Conservation (phyloP, 2,888 invertebrate genomes). For the Cerastis leucographa region DNA sequence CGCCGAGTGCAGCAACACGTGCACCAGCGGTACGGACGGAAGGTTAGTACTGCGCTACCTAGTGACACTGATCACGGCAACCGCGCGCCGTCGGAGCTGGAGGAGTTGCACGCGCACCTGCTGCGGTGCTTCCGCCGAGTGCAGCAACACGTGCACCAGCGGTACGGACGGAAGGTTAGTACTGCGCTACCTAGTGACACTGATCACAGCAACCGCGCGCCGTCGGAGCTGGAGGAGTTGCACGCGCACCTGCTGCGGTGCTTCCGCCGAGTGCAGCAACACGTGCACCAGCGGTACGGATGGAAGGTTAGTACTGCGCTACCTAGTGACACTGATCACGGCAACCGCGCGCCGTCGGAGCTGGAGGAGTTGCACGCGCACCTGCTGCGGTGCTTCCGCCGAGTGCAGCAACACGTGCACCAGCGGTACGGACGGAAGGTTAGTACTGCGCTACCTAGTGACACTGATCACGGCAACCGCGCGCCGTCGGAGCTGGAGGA, state of each 20-base stretch:
- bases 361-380: constrained; percentile 95
- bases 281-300: constrained; percentile 96
- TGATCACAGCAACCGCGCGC: constrained; percentile 88
- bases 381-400: constrained; percentile 94
- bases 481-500: constrained; percentile 93
- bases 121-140: constrained; percentile 94
- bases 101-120: constrained; percentile 95
- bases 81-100: constrained; percentile 93
- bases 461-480: constrained; percentile 76
- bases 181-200: background rate
- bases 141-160: constrained; percentile 94
- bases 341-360: constrained; percentile 92
- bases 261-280: constrained; percentile 94
- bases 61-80: background rate
- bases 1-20: constrained; percentile 94
- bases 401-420: constrained; percentile 95
- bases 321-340: background rate
- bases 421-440: constrained; percentile 96
- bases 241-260: constrained; percentile 95
- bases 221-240: constrained; percentile 93
- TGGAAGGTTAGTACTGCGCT: constrained; percentile 90
- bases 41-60: constrained; percentile 84
- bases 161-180: constrained; percentile 94
- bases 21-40: constrained; percentile 95
- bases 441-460: background rate